These are phyloP conservation scores for Spilarctia lutea DNA, from an alignment of 2,888 invertebrate species.

Conservation along the genomic window DNA sequence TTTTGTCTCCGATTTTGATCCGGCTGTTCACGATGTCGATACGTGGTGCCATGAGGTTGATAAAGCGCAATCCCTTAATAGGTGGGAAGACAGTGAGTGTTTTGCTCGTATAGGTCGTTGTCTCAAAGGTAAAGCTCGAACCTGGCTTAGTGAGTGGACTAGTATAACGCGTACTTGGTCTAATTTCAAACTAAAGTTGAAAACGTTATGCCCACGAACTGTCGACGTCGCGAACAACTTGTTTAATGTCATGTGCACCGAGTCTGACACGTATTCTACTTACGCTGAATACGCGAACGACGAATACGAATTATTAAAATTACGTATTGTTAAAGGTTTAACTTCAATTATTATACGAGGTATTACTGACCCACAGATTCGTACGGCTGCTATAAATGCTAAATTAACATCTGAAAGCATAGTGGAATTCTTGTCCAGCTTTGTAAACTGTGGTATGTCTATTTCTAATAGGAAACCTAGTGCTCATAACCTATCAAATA, in stretches of 20 bases:
- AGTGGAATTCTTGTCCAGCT: no score
- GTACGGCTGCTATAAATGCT: no score
- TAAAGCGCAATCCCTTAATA: conserved; percentile 5
- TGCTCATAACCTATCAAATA: no score
- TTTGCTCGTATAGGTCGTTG: conserved; percentile 17
- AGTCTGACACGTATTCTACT: conserved; percentile 8
- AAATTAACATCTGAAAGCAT: no score
- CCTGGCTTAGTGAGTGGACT: conserved; percentile 4
- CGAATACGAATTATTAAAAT: no score
- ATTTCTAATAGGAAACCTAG: no score
- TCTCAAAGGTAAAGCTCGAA: conserved; percentile 8
- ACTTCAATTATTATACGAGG: no score
- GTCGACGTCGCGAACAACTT: conserved; percentile 5
- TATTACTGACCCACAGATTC: no score
- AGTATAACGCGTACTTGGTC: conserved; percentile 1
- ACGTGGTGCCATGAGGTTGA: no score
- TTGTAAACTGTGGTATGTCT: no score
- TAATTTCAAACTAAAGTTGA: conserved; percentile 5
- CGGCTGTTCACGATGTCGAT: conserved; percentile 17
- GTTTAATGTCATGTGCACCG: conserved; percentile 1
- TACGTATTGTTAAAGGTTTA: conserved; percentile 4
- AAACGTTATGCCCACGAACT: not conserved
- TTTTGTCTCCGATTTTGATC: conserved; percentile 18
- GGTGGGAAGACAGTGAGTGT: conserved; percentile 17
- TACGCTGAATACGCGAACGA: conserved; percentile 1